Percentiles rank a stretch among this genome's conserved stretches.
Evolutionary conservation across 2,797 vertebrate genomes (phyloP).

Genomic region (Characodon lateralis): DNA sequence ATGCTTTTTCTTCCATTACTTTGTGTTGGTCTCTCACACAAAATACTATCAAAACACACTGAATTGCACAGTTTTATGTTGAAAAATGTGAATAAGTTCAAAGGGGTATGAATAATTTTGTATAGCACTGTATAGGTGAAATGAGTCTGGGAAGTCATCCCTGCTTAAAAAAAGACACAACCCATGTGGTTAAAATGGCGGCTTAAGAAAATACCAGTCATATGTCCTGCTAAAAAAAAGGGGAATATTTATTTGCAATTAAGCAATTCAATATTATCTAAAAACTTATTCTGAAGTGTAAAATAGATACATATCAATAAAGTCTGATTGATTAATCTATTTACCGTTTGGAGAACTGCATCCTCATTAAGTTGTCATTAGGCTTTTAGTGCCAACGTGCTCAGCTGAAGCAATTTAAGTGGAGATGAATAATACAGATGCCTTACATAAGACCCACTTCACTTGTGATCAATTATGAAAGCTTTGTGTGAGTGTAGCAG

Average conservation of each 20-base stretch:
- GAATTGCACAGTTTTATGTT: not conserved
- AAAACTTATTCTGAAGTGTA: not conserved
- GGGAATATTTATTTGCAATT: not conserved
- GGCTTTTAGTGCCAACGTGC: constrained; percentile 54
- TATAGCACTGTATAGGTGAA: constrained; percentile 27
- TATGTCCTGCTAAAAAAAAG: not conserved
- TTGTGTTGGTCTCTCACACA: not conserved
- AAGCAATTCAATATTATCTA: not conserved
- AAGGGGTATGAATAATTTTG: not conserved
- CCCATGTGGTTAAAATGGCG: not conserved
- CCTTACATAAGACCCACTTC: constrained; percentile 72
- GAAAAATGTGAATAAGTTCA: not conserved
- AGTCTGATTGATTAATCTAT: constrained; percentile 21
- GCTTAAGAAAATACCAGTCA: not conserved
- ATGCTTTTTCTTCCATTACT: not conserved
- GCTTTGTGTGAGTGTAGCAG: constrained; percentile 54
- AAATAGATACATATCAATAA: constrained; percentile 1
- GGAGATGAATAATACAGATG: constrained; percentile 72
- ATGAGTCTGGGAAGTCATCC: constrained; percentile 4
- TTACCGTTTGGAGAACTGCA: constrained; percentile 21
- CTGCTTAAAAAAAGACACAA: constrained; percentile 21
- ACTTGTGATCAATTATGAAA: constrained; percentile 78
- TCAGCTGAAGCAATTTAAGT: constrained; percentile 64
- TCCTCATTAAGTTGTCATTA: constrained; percentile 59
- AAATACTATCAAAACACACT: not conserved